Evolutionary conservation across 2,113 vertebrate species (phyloP), one percentile per base, ranked within the genome.

Genomic region (Myxocyprinus asiaticus): DNA sequence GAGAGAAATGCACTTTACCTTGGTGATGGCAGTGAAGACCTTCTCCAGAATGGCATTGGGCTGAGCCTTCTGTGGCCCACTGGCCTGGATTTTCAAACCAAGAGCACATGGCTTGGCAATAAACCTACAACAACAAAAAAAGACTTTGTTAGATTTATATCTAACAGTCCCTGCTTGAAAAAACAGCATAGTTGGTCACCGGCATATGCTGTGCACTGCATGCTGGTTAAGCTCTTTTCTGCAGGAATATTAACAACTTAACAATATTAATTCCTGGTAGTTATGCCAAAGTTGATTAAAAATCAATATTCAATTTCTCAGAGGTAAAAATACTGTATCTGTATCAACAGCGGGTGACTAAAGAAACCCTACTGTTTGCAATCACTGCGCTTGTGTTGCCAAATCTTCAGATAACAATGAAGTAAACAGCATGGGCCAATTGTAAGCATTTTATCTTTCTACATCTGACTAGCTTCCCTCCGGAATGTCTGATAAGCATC

Each of bases 11-110:
- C 22, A 33, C 22, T 33, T 81, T 93, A 97, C 98, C 97, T 99
- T 99, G 62, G 98, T 99, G 86, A 99, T 98, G 43, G 97, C 95
- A 65, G 95, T 99, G 91, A 99, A 99, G 82, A 99, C 97, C 90
- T 99, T 99, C 89, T 99, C 98, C 91, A 99, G 88, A 83, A 98
- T 98, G 59, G 97, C 98, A 70, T 99, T 98, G 79, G 95, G 95
- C 81, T 96, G 96, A 76, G 98, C 97, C 89, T 95, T 98, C 72
- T 96, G 96, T 6, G 96, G 96, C 85, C 96, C 97, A 1, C 88
- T 98, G 80, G 94, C 94, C 92, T 99, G 98, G 82, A 99, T 98
- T 90, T 97, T 97, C 85, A 99, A 93, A 83, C 95, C 96, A 91
- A 97, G 94, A 69, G 97, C 98, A 93, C 97, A 99, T 4, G 98